A percentile compares a stretch with the other conserved stretches of the same genome.
phyloP scores from a whole-genome alignment of 2,113 vertebrate genomes.

The Gavialis gangeticus region DNA sequence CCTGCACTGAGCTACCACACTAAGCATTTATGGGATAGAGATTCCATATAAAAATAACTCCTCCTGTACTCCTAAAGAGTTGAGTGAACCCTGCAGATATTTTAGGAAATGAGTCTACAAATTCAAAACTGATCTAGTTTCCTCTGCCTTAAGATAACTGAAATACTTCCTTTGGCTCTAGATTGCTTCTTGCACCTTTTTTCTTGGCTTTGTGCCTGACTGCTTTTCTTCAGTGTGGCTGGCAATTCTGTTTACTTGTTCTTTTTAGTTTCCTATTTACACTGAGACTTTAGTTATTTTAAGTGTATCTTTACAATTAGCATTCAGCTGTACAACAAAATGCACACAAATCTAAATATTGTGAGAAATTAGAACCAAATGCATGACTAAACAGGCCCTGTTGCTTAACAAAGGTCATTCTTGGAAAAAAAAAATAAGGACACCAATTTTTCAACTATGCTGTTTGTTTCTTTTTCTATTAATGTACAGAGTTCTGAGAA shows the following conservation, averaged over 20 bases:
- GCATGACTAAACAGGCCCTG: not conserved
- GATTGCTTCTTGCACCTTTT: not conserved
- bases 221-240: not conserved
- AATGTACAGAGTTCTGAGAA: not conserved
- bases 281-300: not conserved
- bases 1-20: not conserved
- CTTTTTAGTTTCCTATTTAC: not conserved
- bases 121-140: not conserved
- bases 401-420: not conserved
- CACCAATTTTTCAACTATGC: not conserved
- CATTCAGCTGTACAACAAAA: accelerated
- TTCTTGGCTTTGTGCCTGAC: accelerated
- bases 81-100: not conserved
- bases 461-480: not conserved
- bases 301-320: not conserved
- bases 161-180: not conserved
- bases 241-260: not conserved
- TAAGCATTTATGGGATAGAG: not conserved
- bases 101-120: not conserved
- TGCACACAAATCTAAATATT: not conserved
- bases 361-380: not conserved
- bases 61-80: not conserved
- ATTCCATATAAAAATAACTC: not conserved
- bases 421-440: not conserved
- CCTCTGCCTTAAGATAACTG: not conserved